Percentiles rank a stretch among this genome's conserved stretches.
phyloP scores from a whole-genome alignment of 2,888 invertebrate species.

The Chloromyia formosa region DNA sequence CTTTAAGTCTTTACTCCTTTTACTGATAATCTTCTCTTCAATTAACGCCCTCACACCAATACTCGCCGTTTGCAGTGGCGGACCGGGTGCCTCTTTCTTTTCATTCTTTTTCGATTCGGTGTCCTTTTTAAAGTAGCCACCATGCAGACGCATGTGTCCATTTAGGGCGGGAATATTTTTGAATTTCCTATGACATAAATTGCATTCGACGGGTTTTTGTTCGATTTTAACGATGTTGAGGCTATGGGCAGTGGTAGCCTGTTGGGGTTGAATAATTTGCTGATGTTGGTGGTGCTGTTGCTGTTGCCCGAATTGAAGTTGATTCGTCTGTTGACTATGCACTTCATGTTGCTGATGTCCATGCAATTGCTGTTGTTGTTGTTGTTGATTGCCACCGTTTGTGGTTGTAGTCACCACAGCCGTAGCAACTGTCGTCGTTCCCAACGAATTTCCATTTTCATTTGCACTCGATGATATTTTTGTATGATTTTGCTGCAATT shows the following conservation, averaged over 20 bases:
- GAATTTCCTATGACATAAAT: constrained; percentile 93
- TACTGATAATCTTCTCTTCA: constrained; percentile 92
- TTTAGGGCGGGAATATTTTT: constrained; percentile 98
- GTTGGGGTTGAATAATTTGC: constrained; percentile 54
- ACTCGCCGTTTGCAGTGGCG: constrained; percentile 91
- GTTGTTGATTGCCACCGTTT: constrained; percentile 54
- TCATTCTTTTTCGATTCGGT: constrained; percentile 86
- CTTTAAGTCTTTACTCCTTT: constrained; percentile 69
- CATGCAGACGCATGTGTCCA: constrained; percentile 97
- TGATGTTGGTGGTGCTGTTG: constrained; percentile 59
- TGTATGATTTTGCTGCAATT: constrained; percentile 55
- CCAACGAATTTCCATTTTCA: constrained; percentile 44
- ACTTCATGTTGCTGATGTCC: constrained; percentile 49
- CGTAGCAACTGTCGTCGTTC: constrained; percentile 52
- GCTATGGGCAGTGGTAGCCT: constrained; percentile 57
- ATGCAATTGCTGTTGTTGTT: constrained; percentile 54
- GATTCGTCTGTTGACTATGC: constrained; percentile 50
- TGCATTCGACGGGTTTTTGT: constrained; percentile 91
- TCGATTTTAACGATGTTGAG: constrained; percentile 68
- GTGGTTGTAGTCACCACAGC: constrained; percentile 49
- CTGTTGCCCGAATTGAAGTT: constrained; percentile 55
- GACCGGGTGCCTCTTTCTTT: constrained; percentile 83
- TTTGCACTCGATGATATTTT: constrained; percentile 47
- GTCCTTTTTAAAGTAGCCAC: constrained; percentile 96
- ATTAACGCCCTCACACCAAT: constrained; percentile 89